Base-by-base conservation (phyloP, 2,797 vertebrate species). In the Micrastur ruficollis region DNA sequence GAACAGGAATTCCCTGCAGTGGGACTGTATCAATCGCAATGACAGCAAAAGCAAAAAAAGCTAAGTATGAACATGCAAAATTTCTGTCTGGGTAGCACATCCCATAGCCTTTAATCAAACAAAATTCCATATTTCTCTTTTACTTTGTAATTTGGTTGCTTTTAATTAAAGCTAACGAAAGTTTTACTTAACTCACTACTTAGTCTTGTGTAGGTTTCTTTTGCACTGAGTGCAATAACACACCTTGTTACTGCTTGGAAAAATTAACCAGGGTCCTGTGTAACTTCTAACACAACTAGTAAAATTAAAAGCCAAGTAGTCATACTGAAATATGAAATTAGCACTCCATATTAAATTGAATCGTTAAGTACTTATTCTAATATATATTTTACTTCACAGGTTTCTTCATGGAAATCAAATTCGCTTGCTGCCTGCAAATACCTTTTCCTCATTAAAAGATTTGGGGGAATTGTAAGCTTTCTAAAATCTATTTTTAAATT, bases 361-460 rank as follows among this genome's bases (percentile, higher is more conserved):
- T 76, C 29, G 56, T 38, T 65, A 75, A 22, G n/a, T 67, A 65
- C 66, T 65, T 81, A 63, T 4, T 70, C 6, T 56, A 86, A 86
- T 58, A 40, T 5, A 26, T 71, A 53, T 85, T 89, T 89, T 93
- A 90, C 71, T 95, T 92, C 70, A 91, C 66, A 99, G 98, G 82
- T 98, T 98, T 94, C 97, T 99, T 94, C 98, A 97, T 96, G 97
- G 98, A 98, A 99, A 99, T 98, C 90, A 97, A 97, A 98, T 99
- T 98, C 80, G 27, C 63, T 96, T 90, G 76, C 90, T 99, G 93
- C 98, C 98, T 81, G 98, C 98, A 97, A 98, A 98, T 97, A 98
- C 95, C 42, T 99, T 99, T 97, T 97, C 98, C 92, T 98, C 98
- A 93, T 97, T 99, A 94, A 98, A 98, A 98, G 97, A 98, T 90